Evolutionary conservation across 2,113 vertebrate species (phyloP).

Genomic region (Oncorhynchus keta): DNA sequence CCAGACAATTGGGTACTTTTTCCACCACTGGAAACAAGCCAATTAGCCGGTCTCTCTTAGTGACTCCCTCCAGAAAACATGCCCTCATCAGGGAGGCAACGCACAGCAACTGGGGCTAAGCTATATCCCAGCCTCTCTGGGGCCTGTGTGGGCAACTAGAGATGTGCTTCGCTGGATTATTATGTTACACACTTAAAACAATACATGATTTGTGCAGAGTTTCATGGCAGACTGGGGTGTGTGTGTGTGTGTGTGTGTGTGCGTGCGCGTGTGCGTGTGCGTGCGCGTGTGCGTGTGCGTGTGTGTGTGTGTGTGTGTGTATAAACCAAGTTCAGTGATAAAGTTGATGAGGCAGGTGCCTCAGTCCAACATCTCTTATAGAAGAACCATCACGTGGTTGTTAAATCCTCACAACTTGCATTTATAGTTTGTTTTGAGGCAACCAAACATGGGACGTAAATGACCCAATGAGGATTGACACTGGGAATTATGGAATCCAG

Average conservation of each 20-base stretch:
- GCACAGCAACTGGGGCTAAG: background rate
- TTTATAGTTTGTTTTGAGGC: background rate
- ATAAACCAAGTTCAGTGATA: background rate
- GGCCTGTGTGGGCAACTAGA: background rate
- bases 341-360: background rate
- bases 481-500: background rate
- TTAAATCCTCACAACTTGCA: background rate
- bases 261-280: no score
- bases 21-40: background rate
- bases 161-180: background rate
- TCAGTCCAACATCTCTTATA: background rate
- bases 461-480: background rate
- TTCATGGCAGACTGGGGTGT: background rate
- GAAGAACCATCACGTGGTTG: background rate
- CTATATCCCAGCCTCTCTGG: background rate
- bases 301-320: no score
- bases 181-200: background rate
- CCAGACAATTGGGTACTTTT: no score
- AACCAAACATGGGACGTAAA: background rate
- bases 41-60: background rate
- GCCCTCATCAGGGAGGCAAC: background rate
- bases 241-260: no score
- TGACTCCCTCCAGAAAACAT: background rate
- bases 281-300: no score
- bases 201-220: background rate